Percentiles rank a stretch among this genome's conserved stretches.
Evolutionary conservation across 2,113 vertebrate species (phyloP).

Genomic region (Colinus virginianus): DNA sequence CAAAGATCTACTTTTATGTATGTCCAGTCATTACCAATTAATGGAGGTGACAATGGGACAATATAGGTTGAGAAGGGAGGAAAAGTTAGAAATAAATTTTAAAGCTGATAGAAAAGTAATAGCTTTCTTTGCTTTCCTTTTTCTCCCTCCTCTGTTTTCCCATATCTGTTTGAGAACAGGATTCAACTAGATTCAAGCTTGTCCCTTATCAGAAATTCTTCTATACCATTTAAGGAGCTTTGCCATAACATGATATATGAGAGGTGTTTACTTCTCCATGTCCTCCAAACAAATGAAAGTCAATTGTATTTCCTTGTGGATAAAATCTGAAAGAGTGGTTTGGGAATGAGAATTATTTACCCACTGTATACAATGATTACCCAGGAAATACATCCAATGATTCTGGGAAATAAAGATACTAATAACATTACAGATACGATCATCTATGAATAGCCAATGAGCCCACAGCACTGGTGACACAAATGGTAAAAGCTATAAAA

Average conservation of each 20-base stretch:
- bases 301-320: not conserved
- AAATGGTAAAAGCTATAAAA: not conserved
- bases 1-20: fast-evolving
- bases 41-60: not conserved
- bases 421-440: slow-evolving; percentile 16
- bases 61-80: not conserved
- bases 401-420: slow-evolving; percentile 18
- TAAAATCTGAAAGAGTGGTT: not conserved
- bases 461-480: not conserved
- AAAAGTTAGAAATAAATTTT: not conserved
- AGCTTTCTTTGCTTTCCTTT: not conserved
- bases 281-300: slow-evolving; percentile 5
- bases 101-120: not conserved
- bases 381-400: not conserved
- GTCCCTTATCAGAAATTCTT: not conserved
- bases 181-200: not conserved
- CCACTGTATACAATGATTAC: not conserved
- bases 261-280: not conserved
- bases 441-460: slow-evolving; percentile 27
- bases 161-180: not conserved
- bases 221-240: not conserved
- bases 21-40: not conserved
- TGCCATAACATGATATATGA: not conserved
- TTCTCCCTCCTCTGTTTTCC: not conserved
- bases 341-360: not conserved